These are phyloP conservation scores for Cavia porcellus DNA, from an alignment of 2,113 vertebrate species.

Conservation along the genomic window DNA sequence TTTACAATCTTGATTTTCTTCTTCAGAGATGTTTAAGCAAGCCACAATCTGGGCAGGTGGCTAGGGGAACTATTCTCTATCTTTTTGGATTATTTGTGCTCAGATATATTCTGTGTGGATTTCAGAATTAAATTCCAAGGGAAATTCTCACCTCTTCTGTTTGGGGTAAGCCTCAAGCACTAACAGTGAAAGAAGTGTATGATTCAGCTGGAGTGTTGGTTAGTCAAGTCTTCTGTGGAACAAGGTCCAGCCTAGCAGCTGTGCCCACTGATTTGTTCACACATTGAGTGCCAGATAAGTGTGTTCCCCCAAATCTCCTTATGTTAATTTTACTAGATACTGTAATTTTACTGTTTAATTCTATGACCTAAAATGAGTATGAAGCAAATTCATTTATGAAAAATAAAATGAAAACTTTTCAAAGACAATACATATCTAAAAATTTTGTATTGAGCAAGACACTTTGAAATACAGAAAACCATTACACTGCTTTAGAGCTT, in stretches of 20 bases:
- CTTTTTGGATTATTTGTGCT: slow-evolving; percentile 48
- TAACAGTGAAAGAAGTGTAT: background rate
- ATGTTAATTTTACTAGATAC: background rate
- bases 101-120: background rate
- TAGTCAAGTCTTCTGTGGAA: background rate
- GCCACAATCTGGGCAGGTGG: background rate
- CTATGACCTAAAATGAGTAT: background rate
- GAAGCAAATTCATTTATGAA: slow-evolving; percentile 15
- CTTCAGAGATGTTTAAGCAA: slow-evolving; percentile 2
- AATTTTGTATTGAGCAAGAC: slow-evolving; percentile 3
- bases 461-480: background rate
- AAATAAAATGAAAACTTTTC: slow-evolving; percentile 10
- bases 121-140: slow-evolving; percentile 23
- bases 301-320: background rate
- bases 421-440: slow-evolving; percentile 22
- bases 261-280: background rate
- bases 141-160: background rate
- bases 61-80: background rate
- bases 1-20: background rate
- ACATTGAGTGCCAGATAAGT: background rate
- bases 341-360: background rate
- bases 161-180: background rate
- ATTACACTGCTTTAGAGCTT: background rate
- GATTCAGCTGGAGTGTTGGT: background rate
- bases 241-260: background rate